Percentiles rank a stretch among this genome's conserved stretches.
Conservation (phyloP, 2,797 vertebrate species). For the Danio aesculapii region DNA sequence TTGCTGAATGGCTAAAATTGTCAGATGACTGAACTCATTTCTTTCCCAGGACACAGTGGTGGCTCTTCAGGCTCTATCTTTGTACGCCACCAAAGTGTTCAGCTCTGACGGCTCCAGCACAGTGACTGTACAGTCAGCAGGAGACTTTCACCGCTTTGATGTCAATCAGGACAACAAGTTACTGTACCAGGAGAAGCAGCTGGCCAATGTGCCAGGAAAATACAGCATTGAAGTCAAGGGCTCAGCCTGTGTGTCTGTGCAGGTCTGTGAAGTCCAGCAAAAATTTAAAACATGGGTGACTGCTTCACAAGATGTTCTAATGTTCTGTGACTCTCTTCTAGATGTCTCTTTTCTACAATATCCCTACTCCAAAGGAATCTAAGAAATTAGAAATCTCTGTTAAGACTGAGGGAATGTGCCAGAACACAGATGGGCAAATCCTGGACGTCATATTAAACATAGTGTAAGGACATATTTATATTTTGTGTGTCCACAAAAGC, state of each 20-base stretch:
- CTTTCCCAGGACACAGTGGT: constrained; percentile 79
- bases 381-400: constrained; percentile 58
- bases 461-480: constrained; percentile 39
- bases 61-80: constrained; percentile 87
- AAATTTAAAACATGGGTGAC: background rate
- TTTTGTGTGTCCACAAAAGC: background rate
- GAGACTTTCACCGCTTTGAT: constrained; percentile 70
- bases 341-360: constrained; percentile 74
- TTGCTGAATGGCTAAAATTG: background rate
- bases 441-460: constrained; percentile 36
- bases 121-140: constrained; percentile 73
- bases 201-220: constrained; percentile 69
- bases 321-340: constrained; percentile 43
- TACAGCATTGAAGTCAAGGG: constrained; percentile 79
- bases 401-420: constrained; percentile 44
- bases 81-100: constrained; percentile 81
- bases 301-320: background rate
- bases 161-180: constrained; percentile 82
- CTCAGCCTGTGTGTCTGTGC: constrained; percentile 73
- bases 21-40: background rate
- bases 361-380: constrained; percentile 65
- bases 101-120: constrained; percentile 74
- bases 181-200: constrained; percentile 79
- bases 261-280: constrained; percentile 73
- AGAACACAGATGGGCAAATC: background rate